These are phyloP conservation scores for Phycodurus eques DNA, from an alignment of 2,113 vertebrate genomes.

Conservation along the genomic window DNA sequence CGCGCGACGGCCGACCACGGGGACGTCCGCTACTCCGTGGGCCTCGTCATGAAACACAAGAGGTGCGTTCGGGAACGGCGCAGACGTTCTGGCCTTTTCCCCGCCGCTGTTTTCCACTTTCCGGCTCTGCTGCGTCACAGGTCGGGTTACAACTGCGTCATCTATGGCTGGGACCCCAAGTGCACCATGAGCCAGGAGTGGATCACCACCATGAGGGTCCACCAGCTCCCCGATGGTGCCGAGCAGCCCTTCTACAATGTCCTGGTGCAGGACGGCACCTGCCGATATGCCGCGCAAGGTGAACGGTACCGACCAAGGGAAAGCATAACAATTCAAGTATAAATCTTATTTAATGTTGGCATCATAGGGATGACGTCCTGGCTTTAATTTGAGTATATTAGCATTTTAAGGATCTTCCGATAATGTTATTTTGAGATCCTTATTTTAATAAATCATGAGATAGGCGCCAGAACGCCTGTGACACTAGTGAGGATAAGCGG, in stretches of 20 bases:
- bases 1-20: conserved; percentile 83
- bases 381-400: background rate
- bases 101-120: background rate
- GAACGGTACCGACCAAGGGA: background rate
- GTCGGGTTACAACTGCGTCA: conserved; percentile 93
- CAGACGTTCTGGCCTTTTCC: background rate
- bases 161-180: conserved; percentile 95
- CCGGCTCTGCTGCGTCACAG: conserved; percentile 39
- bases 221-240: conserved; percentile 86
- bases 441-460: no score
- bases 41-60: conserved; percentile 96
- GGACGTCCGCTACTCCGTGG: conserved; percentile 87
- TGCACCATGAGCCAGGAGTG: conserved; percentile 98
- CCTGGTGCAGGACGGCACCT: conserved; percentile 92
- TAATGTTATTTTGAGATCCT: no score
- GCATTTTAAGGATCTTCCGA: no score
- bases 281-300: conserved; percentile 94
- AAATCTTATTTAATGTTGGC: background rate
- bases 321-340: background rate
- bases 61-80: conserved; percentile 69
- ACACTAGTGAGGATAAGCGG: no score
- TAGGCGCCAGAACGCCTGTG: no score
- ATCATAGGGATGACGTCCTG: background rate
- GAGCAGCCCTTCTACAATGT: conserved; percentile 97
- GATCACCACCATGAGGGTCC: conserved; percentile 95